Percentiles rank a stretch among this genome's conserved stretches.
Evolutionary conservation across 2,888 invertebrate genomes (phyloP).

Genomic region (Melipona beecheii): DNA sequence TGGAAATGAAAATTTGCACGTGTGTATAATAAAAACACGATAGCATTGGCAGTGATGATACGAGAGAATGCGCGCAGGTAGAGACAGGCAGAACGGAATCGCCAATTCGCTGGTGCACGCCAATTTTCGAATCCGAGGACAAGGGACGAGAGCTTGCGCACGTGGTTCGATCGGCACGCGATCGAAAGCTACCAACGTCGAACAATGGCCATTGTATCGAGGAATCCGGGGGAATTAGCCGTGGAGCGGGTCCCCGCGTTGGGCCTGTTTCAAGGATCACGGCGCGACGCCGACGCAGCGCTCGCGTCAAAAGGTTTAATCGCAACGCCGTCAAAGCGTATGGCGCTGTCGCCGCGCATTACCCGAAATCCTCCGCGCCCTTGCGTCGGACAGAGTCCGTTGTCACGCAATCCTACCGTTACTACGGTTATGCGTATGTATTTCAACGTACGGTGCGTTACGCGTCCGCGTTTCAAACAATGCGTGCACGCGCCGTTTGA

Average conservation of each 20-base stretch:
- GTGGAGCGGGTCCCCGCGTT: conserved; percentile 20
- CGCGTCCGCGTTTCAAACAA: conserved; percentile 27
- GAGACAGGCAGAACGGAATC: conserved; percentile 36
- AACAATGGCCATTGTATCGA: conserved; percentile 51
- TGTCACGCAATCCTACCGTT: conserved; percentile 58
- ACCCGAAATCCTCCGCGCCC: conserved; percentile 44
- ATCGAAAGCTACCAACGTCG: conserved; percentile 28
- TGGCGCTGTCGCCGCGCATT: conserved; percentile 39
- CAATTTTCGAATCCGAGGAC: conserved; percentile 27
- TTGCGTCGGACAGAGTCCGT: conserved; percentile 39
- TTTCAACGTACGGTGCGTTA: conserved; percentile 27
- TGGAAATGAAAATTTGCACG: background rate
- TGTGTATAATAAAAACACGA: conserved; percentile 7
- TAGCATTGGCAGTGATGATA: background rate
- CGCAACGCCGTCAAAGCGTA: conserved; percentile 37
- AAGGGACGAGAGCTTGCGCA: conserved; percentile 14
- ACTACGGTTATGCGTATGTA: conserved; percentile 60
- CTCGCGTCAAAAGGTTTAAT: conserved; percentile 60
- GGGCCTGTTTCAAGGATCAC: conserved; percentile 53
- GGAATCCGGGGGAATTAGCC: conserved; percentile 55
- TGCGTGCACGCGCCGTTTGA: conserved; percentile 22
- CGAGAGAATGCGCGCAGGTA: background rate
- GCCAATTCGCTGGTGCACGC: conserved; percentile 12
- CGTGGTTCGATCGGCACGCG: conserved; percentile 24
- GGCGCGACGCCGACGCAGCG: conserved; percentile 29